A percentile compares a stretch with the other conserved stretches of the same genome.
These are phyloP conservation scores for Villa cingulata DNA, from an alignment of 2,888 invertebrate genomes.

Conservation along the genomic window DNA sequence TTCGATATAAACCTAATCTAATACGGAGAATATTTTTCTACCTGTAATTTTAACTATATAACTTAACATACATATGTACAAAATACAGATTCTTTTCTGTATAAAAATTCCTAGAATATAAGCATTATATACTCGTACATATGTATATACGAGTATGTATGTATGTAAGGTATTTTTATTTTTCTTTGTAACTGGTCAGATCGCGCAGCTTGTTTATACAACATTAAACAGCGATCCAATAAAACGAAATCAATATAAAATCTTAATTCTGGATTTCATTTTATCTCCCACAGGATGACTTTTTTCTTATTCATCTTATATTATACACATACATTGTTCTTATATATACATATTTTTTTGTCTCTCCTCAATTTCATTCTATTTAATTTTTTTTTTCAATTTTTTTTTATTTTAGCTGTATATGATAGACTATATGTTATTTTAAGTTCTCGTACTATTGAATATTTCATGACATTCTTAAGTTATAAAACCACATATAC, in stretches of 20 bases:
- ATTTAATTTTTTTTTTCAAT: neutral
- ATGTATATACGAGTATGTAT: too few species aligned
- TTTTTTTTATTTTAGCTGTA: neutral
- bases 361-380: too few species aligned
- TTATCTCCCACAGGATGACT: neutral
- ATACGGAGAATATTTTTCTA: too few species aligned
- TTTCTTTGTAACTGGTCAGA: too few species aligned
- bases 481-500: neutral
- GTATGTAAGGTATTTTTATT: too few species aligned
- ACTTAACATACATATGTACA: neutral
- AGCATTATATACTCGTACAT: too few species aligned
- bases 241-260: constrained; percentile 10
- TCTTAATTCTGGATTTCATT: constrained; percentile 9
- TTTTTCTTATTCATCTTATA: too few species aligned
- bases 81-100: neutral
- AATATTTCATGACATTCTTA: constrained; percentile 9
- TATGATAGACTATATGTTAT: neutral
- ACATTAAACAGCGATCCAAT: constrained; percentile 3
- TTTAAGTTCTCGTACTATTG: constrained; percentile 2
- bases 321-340: neutral
- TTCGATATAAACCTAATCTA: too few species aligned
- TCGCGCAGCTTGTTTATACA: neutral
- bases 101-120: constrained; percentile 4
- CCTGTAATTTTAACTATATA: too few species aligned
- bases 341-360: too few species aligned